Conservation (phyloP, 2,113 vertebrate genomes). For the Ibidorhyncha struthersii region DNA sequence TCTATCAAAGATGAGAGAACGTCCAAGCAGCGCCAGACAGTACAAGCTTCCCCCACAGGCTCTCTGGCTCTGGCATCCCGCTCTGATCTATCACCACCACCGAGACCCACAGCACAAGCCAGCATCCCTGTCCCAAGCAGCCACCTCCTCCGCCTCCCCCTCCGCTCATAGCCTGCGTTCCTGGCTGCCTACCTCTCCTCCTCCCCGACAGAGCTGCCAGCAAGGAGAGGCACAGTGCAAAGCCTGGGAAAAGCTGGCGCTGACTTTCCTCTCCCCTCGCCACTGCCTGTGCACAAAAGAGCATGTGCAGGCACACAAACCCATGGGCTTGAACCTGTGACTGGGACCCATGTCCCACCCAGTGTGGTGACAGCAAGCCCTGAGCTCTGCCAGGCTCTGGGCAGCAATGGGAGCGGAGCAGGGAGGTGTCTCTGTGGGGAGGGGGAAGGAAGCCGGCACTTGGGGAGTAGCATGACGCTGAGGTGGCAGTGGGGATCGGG, state of each 20-base stretch:
- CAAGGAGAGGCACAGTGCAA: not conserved
- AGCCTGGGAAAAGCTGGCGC: conserved; percentile 25
- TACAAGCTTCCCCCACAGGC: conserved; percentile 61
- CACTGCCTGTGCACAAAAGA: not conserved
- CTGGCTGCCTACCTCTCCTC: conserved; percentile 42
- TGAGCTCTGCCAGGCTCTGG: not conserved
- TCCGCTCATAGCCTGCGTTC: conserved; percentile 38
- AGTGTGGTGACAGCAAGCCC: rapidly evolving
- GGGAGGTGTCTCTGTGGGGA: not conserved
- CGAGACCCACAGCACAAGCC: conserved; percentile 19
- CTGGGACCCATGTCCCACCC: not conserved
- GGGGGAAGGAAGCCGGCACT: not conserved
- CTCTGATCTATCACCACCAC: conserved; percentile 31
- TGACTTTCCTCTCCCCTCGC: not conserved
- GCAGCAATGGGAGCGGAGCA: not conserved
- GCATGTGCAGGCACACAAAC: not conserved
- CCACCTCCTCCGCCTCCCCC: conserved; percentile 37
- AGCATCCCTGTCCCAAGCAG: not conserved
- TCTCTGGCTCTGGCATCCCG: conserved; percentile 38
- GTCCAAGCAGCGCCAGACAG: conserved; percentile 56
- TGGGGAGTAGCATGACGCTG: not conserved
- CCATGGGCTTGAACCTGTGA: not conserved
- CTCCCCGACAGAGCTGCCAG: not conserved
- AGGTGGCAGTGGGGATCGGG: not conserved
- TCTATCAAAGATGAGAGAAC: conserved; percentile 65